Evolutionary conservation across 2,888 invertebrate genomes (phyloP).

Genomic region (Phortica magna): DNA sequence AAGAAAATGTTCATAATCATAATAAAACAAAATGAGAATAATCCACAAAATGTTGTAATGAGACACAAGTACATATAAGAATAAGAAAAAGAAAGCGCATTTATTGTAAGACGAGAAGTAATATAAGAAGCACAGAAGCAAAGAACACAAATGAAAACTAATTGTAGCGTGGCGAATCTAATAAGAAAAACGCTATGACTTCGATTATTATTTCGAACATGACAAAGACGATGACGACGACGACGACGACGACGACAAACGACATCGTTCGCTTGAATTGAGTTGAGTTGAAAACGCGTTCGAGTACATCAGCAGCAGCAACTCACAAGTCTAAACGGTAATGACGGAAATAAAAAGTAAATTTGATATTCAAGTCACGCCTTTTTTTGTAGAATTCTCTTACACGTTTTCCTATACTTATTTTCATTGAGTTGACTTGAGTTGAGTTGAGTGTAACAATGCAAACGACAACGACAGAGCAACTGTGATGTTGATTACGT

Average conservation of each 20-base stretch:
- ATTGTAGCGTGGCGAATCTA: conserved; percentile 35
- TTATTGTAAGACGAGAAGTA: background rate
- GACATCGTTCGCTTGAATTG: background rate
- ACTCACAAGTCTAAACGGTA: background rate
- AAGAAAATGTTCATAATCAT: background rate
- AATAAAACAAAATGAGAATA: background rate
- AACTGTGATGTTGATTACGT: background rate
- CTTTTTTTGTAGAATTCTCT: conserved; percentile 24
- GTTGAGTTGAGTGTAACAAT: background rate
- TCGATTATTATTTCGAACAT: background rate
- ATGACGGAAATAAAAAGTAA: conserved; percentile 30
- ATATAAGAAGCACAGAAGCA: conserved; percentile 14
- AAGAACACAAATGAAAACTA: conserved; percentile 24
- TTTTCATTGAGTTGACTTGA: background rate
- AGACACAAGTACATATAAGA: background rate
- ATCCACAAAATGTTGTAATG: conserved; percentile 28
- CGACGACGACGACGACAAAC: background rate
- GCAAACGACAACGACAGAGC: background rate
- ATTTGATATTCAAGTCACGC: conserved; percentile 36
- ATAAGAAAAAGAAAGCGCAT: background rate
- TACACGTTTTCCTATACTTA: background rate
- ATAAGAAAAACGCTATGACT: conserved; percentile 1
- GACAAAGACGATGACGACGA: background rate
- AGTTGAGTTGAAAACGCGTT: background rate
- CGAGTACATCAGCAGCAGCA: background rate